Evolutionary conservation across 2,888 invertebrate genomes (phyloP), one percentile per base, ranked within the genome.

Genomic region (Fragum whitleyi): DNA sequence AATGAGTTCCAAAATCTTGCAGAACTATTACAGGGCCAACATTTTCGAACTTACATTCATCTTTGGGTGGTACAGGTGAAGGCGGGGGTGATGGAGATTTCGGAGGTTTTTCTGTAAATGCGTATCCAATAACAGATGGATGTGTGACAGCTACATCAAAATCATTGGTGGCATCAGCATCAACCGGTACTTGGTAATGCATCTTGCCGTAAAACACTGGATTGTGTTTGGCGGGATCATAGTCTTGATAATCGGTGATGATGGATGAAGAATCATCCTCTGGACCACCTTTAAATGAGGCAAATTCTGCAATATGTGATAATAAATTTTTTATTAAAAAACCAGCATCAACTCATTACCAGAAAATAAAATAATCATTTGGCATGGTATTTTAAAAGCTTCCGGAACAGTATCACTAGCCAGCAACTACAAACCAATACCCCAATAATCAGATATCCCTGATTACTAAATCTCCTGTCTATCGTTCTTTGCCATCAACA

Each of bases 141-240:
- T 94, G 93, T 61, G 88, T 88, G 14, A 84, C 76, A 11, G 92
- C 77, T 9, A 90, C 78, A 83, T 94, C 92, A 71, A 93, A 86
- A n/a, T 92, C 93, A 69, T 87, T 85, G n/a, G 74, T 65, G 7
- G 79, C 71, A 77, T 92, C 89, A 32, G 69, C 83, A 84, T 93
- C 92, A 55, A 83, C 62, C 16, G 70, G 71, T 14, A 92, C 81
- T 16, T 71, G 79, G 29, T 87, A 79, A 42, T 90, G 89, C 91
- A 93, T 91, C 29, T 88, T 89, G 3, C 93, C 93, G 88, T 91
- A 93, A 75, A 94, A 93, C 0, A 92, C 93, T 1, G 93, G 93
- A 65, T 89, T 90, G 77, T 92, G 92, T 77, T 86, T 89, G 14
- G 91, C 78, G 21, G 94, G 90, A 87, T 94, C 92, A 90, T 88